phyloP scores from a whole-genome alignment of 2,113 vertebrate species.

The Oryzias celebensis region DNA sequence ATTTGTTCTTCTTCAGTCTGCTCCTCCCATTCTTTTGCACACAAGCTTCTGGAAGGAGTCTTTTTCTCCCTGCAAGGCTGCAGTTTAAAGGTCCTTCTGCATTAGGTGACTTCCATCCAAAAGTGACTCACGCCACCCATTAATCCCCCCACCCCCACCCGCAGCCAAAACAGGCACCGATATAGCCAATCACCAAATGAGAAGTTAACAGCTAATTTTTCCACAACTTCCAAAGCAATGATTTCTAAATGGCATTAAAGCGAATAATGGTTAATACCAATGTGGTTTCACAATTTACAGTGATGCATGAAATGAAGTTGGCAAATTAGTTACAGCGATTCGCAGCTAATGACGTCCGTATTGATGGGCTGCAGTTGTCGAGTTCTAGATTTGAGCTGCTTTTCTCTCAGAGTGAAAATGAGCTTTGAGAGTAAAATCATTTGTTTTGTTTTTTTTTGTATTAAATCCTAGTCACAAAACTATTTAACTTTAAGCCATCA shows the following conservation, averaged over 20 bases:
- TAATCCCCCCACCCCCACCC: conserved; percentile 32
- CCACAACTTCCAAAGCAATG: conserved; percentile 54
- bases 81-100: conserved; percentile 44
- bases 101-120: conserved; percentile 48
- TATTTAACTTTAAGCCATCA: neutral
- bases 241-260: conserved; percentile 49
- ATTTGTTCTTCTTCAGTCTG: conserved; percentile 17
- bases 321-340: conserved; percentile 65
- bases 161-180: conserved; percentile 23
- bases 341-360: conserved; percentile 53
- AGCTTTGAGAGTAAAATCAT: no score
- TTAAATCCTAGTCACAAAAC: neutral
- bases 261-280: conserved; percentile 61
- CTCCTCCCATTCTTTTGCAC: neutral
- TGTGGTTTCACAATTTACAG: conserved; percentile 61
- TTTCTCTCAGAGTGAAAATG: no score
- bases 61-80: conserved; percentile 21
- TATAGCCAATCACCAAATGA: conserved; percentile 44
- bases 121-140: conserved; percentile 48
- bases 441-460: no score
- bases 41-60: conserved; percentile 13
- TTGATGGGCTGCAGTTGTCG: conserved; percentile 24
- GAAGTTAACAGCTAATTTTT: conserved; percentile 56
- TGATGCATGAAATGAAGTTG: conserved; percentile 74
- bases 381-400: conserved; percentile 13